Evolutionary conservation across 2,888 invertebrate genomes (phyloP), one percentile per base, ranked within the genome.

Genomic region (Drosophila colorata): DNA sequence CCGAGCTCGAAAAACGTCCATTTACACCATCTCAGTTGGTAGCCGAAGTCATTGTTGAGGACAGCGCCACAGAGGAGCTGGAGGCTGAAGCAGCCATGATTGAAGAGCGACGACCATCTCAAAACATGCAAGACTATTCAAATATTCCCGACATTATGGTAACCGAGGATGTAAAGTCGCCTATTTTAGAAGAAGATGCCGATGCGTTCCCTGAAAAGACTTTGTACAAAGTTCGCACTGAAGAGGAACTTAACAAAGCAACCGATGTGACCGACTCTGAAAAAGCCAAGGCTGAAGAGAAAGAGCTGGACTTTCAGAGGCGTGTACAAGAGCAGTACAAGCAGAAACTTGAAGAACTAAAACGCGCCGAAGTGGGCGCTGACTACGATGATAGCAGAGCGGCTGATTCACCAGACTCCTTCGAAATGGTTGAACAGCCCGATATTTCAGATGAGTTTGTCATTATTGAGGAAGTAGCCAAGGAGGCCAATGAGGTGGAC

Each of bases 391-490:
- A 93, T 69, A 88, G 91, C 51, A 94, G 94, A 73, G 94, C 94
- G 79, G 94, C 94, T 71, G 95, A 96, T 78, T 97, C 97, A 0
- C 96, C 96, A 0, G 97, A 97, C 90, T 97, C 97, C 23, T 97
- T 97, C 91, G 97, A 97, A 93, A 94, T 97, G 93, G 93, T 97
- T 1, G 97, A 97, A 81, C 97, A 96, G 89, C 97, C 97, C 0
- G 96, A 96, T 88, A 95, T 97, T 78, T 96, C 96, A 77, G 97
- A 97, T 87, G 97, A 97, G 82, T 97, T 97, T 89, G 96, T 97
- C 0, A 96, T 97, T 0, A 96, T 97, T 71, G 97, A 97, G 92
- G 97, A 97, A 91, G 97, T 97, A 1, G 97, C 96, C 1, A 96
- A 95, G 90, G 97, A 97, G 93, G 97, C 97, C 0, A 95, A 95